phyloP scores from a whole-genome alignment of 2,888 invertebrate genomes.

The Desoria tigrina region DNA sequence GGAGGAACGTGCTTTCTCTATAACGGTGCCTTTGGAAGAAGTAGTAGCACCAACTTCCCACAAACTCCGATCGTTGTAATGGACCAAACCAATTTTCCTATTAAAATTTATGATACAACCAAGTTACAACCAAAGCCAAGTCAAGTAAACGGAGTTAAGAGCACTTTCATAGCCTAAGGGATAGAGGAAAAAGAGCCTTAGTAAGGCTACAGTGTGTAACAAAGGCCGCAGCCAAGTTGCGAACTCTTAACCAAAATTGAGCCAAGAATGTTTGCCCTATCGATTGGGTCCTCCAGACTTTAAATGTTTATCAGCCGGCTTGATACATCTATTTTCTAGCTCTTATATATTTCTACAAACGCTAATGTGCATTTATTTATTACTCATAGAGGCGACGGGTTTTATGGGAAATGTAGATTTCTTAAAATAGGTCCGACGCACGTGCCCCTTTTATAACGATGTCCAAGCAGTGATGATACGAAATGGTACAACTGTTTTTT shows the following conservation, averaged over 20 bases:
- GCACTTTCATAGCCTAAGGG: conserved; percentile 6
- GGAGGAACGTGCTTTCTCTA: conserved; percentile 18
- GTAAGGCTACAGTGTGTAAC: neutral
- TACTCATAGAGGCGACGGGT: no score
- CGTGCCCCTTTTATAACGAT: no score
- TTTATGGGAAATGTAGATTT: no score
- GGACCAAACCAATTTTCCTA: conserved; percentile 46
- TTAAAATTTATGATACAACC: conserved; percentile 48
- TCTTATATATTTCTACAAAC: no score
- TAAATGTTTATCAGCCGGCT: no score
- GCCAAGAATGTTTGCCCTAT: neutral
- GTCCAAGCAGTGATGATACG: no score
- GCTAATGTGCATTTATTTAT: no score
- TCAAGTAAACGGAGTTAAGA: conserved; percentile 10
- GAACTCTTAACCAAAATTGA: neutral
- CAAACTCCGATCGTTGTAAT: conserved; percentile 37
- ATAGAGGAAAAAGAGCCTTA: neutral
- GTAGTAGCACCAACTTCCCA: conserved; percentile 39
- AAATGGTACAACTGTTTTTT: no score
- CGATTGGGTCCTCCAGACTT: no score
- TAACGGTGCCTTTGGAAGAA: conserved; percentile 23
- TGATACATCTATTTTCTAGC: no score
- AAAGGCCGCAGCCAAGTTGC: conserved; percentile 4
- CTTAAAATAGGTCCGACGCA: no score
- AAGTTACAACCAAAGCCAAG: conserved; percentile 15